Base-by-base conservation (phyloP, 2,797 vertebrate genomes). In the Chiloscyllium punctatum region DNA sequence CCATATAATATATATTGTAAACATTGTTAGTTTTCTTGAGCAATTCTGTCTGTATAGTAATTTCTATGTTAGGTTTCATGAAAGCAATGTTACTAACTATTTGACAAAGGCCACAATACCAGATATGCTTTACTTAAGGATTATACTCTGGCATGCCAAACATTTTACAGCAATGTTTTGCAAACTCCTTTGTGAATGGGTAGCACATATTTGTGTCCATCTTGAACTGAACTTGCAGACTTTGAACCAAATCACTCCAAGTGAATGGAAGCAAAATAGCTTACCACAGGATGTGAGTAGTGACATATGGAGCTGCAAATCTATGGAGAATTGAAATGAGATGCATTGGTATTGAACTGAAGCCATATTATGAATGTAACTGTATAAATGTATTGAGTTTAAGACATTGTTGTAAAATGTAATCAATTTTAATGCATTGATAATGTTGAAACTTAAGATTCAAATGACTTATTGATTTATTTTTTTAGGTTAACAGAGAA, bases 401-500 rank as follows among this genome's bases (percentile, higher is more conserved):
- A 90, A 57, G 53, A 57, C 62, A 57, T 62, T 30, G 53, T 16
- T 62, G 87, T 66, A 62, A 90, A 90, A n/a, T 66, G 87, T 90
- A 90, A 90, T 90, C 53, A 33, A 11, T 62, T 90, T 57, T 57
- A 62, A 13, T 57, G 53, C 30, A 18, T 62, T 90, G 57, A 33
- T 90, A 66, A 90, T 90, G 57, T 7, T 90, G 87, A 94, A 71
- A 94, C 21, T 71, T 94, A 68, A 37, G 66, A 72, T 71, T 72
- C 23, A 94, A 94, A 71, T 94, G 42, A 42, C 15, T 77, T 57
- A 53, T 74, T 95, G 94, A 72, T 96, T 84, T 96, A 95, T 69
- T 37, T 96, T 96, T 97, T 27, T 97, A 98, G 98, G 98, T 98
- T 95, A 98, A 98, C 96, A 98, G 74, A 94, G 98, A 98, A 77